Evolutionary conservation across 2,113 vertebrate genomes (phyloP), one percentile per base, ranked within the genome.

Genomic region (Xiphorhynchus elegans): DNA sequence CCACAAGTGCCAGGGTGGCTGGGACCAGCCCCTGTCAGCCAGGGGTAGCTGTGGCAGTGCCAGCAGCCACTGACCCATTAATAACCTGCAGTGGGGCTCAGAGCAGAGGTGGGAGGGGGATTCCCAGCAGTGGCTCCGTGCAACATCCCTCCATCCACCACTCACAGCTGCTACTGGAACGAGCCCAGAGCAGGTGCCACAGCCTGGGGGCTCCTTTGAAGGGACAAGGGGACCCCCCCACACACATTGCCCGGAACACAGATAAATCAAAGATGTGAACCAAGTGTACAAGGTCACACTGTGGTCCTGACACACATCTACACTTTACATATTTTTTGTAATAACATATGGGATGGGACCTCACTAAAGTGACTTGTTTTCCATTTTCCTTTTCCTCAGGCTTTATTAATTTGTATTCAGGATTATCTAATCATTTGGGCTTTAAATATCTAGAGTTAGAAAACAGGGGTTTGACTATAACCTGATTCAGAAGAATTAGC

Each of bases 361-460:
- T 49, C 62, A 33, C 21, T 53, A 39, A 69, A 66, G 83, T 2
- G 13, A 26, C n/a, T 89, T 72, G 31, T 18, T 94, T 87, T 82
- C 42, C 89, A 74, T 68, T 79, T 89, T 46, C 88, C 66, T 73
- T 70, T 79, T 89, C 62, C 59, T 79, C 5, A 17, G 77, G 79
- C 47, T 89, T 81, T 62, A 13, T 75, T 89, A 68, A 55, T 87
- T 91, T 76, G n/a, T 84, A 62, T 89, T 86, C 47, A 13, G 64
- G 66, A 46, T 93, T 91, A 76, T 62, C 66, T 83, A 89, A 80
- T 70, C 74, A 73, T 80, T 59, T 17, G 9, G 53, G 52, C 77
- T 96, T 97, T 69, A 85, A 94, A 89, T 89, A 90, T 31, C 59
- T 62, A 17, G 40, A 44, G 58, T 87, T 77, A 87, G 79, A 78